Evolutionary conservation across 2,888 invertebrate genomes (phyloP), one percentile per base, ranked within the genome.

Genomic region (Lepidochrysops patricia): DNA sequence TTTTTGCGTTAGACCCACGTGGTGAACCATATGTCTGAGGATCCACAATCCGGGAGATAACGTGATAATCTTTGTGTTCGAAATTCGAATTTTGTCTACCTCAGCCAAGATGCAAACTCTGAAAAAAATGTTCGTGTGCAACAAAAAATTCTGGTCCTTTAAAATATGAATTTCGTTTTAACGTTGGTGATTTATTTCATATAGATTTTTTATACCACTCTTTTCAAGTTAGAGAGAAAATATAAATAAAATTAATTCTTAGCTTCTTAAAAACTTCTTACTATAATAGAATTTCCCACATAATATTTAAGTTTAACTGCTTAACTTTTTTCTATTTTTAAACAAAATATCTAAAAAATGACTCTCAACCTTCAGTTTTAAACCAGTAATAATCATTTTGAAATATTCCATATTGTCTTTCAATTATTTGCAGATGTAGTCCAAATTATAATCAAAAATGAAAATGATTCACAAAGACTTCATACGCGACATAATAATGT

Each of bases 1-100:
- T 74, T 75, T 72, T 74, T 73, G 73, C 67, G 64, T 62, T 64
- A 67, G 85, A 85, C 88, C 87, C 86, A 88, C 88, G 87, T 88
- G 83, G 84, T 80, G 85, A 62, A 72, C 76, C 88, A 87, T 76
- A 83, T 88, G 88, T 80, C 79, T 43, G 12, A 80, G 79, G 76
- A 77, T 76, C 76, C 72, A 70, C 84, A 75, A 80, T 69, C 82
- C 81, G 87, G 88, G 87, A 82, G 88, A 85, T 75, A 68, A 68
- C 68, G 68, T 65, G 68, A 70, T 74, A 70, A 73, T 71, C 64
- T 61, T 58, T 61, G 56, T 35, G 57, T 48, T 56, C 52, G 19
- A 43, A 43, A 9, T 64, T 63, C 19, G n/a, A 58, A 34, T 58
- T 50, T 52, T 4, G n/a, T 26, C 26, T 50, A 50, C 50, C 50